phyloP scores from a whole-genome alignment of 2,113 vertebrate species.

The Dasypus novemcinctus region DNA sequence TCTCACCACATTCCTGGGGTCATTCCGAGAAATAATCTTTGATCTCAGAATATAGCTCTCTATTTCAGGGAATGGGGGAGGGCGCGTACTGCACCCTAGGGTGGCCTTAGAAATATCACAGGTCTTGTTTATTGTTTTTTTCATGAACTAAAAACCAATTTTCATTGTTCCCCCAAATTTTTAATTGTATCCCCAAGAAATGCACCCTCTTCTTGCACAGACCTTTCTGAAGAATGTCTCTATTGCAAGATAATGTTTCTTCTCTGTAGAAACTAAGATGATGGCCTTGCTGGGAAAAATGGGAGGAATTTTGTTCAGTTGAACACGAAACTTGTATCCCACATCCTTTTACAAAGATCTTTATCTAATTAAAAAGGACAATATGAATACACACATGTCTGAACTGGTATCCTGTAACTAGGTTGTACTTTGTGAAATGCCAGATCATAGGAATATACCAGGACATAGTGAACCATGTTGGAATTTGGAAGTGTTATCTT shows the following conservation, averaged over 20 bases:
- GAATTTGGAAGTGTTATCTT: neutral
- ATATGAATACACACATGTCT: neutral
- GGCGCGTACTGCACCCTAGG: neutral
- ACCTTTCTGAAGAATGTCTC: slow-evolving; percentile 6
- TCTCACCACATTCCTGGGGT: slow-evolving; percentile 66
- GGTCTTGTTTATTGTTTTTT: neutral
- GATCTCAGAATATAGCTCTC: neutral
- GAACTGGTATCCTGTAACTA: neutral
- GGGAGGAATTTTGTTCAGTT: neutral
- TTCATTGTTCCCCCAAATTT: neutral
- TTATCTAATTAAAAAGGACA: slow-evolving; percentile 30
- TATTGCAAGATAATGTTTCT: neutral
- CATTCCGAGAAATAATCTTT: slow-evolving; percentile 48
- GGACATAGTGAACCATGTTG: neutral
- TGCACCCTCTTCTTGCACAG: neutral
- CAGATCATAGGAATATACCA: neutral
- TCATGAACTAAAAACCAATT: slow-evolving; percentile 6
- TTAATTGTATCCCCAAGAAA: neutral
- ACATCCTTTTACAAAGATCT: neutral
- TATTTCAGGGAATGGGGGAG: neutral
- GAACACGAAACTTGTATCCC: neutral
- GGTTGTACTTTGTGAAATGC: neutral
- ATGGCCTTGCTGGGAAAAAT: neutral
- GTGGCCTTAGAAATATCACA: neutral
- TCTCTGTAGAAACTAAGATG: neutral